phyloP scores from a whole-genome alignment of 2,797 vertebrate genomes.

The Gymnocypris eckloni region DNA sequence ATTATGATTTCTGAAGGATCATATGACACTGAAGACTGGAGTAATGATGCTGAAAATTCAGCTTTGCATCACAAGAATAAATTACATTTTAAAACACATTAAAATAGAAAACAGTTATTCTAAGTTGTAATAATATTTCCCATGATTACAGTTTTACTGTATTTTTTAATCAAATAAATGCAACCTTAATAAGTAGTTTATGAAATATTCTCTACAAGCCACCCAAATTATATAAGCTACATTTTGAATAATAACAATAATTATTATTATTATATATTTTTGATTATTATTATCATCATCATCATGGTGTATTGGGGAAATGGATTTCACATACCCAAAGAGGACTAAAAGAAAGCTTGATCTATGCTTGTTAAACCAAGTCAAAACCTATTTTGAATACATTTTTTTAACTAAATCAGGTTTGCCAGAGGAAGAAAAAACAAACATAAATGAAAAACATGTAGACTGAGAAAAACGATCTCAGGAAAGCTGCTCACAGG shows the following conservation, averaged over 20 bases:
- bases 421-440: neutral
- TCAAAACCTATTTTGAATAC: conserved; percentile 3
- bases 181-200: too few relatives aligned
- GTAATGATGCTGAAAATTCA: neutral
- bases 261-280: too few relatives aligned
- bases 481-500: neutral
- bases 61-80: neutral
- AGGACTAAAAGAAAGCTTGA: neutral
- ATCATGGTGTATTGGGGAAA: too few relatives aligned
- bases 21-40: neutral
- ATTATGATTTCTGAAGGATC: neutral
- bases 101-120: neutral
- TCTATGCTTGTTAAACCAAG: neutral
- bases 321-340: neutral
- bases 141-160: neutral
- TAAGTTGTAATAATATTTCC: neutral
- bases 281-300: too few relatives aligned
- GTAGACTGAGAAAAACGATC: neutral
- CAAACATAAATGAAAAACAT: neutral
- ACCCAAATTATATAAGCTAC: neutral
- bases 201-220: neutral
- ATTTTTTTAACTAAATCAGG: neutral
- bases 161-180: neutral
- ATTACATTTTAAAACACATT: neutral
- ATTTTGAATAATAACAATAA: neutral